Conservation (phyloP, 2,113 vertebrate species). For the Rhinoptilus africanus region DNA sequence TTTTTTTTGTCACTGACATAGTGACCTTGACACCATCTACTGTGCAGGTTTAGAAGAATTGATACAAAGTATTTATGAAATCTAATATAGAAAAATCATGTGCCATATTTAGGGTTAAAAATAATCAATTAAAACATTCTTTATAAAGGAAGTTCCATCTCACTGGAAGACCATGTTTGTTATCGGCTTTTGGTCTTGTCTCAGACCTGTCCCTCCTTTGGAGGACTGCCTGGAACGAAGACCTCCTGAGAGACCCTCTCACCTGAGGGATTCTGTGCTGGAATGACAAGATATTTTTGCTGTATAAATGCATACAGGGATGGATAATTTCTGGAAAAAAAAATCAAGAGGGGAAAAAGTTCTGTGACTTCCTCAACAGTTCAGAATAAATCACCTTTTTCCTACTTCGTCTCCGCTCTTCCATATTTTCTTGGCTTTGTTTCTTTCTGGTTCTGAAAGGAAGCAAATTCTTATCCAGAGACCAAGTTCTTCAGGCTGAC, state of each 20-base stretch:
- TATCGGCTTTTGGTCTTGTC: background rate
- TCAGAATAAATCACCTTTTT: background rate
- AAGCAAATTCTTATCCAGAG: background rate
- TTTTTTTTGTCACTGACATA: background rate
- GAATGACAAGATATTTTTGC: background rate
- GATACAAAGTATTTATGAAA: background rate
- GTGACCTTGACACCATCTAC: background rate
- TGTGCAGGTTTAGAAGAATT: background rate
- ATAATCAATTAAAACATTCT: background rate
- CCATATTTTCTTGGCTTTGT: background rate
- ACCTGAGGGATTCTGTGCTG: background rate
- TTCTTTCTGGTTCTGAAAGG: background rate
- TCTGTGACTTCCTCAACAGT: background rate
- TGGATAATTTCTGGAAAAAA: background rate
- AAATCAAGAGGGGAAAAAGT: accelerated
- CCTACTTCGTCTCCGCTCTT: background rate
- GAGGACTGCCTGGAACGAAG: background rate
- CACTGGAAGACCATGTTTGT: background rate
- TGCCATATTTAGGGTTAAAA: background rate
- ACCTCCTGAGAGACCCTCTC: background rate
- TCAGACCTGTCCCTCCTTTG: background rate
- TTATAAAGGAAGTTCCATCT: background rate
- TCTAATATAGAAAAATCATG: background rate
- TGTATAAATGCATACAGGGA: background rate
- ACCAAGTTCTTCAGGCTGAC: background rate